phyloP scores from a whole-genome alignment of 2,797 vertebrate genomes.

The Passerculus sandwichensis region DNA sequence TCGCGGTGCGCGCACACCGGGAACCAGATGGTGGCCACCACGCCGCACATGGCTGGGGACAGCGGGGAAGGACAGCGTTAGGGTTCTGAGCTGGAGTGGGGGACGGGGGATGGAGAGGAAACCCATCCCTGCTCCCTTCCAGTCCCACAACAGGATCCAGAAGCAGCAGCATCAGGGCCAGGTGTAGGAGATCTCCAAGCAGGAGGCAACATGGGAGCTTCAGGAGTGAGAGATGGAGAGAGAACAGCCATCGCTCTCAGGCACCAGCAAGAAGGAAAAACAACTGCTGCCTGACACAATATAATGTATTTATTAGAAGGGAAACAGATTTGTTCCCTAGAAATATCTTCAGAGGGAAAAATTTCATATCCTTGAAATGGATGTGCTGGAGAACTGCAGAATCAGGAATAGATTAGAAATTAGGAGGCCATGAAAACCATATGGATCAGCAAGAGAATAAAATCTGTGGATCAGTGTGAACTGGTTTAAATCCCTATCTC shows the following conservation, averaged over 20 bases:
- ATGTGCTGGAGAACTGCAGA: neutral
- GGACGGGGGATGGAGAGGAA: neutral
- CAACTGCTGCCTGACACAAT: neutral
- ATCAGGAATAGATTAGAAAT: neutral
- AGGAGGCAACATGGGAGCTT: neutral
- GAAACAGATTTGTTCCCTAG: neutral
- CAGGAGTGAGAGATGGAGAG: neutral
- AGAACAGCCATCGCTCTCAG: neutral
- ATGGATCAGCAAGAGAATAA: neutral
- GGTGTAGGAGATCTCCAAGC: neutral
- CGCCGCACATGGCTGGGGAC: constrained; percentile 85
- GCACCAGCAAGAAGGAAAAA: neutral
- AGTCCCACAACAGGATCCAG: accelerated
- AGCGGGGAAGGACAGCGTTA: neutral
- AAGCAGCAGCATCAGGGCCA: neutral
- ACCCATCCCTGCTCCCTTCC: neutral
- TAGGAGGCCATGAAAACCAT: neutral
- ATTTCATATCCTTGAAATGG: neutral
- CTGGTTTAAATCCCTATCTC: neutral
- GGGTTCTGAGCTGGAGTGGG: neutral
- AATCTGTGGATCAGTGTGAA: neutral
- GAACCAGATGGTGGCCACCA: constrained; percentile 95
- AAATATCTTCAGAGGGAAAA: neutral
- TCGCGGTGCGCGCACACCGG: constrained; percentile 90
- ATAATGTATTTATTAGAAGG: neutral